Percentiles rank a stretch among this genome's conserved stretches.
Conservation (phyloP, 2,797 vertebrate species). For the Falco naumanni region DNA sequence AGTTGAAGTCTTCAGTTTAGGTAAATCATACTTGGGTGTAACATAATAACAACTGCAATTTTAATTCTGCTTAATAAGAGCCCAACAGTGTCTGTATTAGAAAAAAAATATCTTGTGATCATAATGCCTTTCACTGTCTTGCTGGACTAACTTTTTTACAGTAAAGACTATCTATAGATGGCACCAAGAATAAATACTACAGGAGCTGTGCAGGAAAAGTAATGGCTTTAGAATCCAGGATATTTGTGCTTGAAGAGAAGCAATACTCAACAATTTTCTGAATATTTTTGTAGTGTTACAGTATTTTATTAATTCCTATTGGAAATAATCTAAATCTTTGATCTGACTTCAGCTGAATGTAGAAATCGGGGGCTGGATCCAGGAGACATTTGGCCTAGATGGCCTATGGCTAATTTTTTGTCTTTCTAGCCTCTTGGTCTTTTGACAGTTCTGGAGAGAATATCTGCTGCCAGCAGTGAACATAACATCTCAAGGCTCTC, state of each 20-base stretch:
- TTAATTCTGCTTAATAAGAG: neutral
- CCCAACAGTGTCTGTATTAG: neutral
- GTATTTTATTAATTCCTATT: neutral
- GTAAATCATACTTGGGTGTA: neutral
- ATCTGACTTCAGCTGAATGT: neutral
- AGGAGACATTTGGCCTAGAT: neutral
- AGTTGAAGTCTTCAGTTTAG: neutral
- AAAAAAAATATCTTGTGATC: neutral
- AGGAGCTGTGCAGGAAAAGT: neutral
- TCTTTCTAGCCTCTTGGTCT: neutral
- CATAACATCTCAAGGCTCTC: neutral
- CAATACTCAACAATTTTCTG: neutral
- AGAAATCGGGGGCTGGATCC: neutral
- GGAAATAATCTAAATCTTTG: neutral
- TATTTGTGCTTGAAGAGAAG: neutral
- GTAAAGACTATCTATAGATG: conserved; percentile 26
- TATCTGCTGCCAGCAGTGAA: neutral
- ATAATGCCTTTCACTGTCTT: neutral
- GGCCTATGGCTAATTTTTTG: neutral
- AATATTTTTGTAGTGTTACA: neutral
- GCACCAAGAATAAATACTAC: conserved; percentile 32
- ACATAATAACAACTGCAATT: neutral
- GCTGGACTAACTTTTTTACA: neutral
- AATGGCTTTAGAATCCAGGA: neutral
- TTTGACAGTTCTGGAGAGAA: neutral